These are phyloP conservation scores for Alces alces DNA, from an alignment of 2,113 vertebrate genomes.

Conservation along the genomic window DNA sequence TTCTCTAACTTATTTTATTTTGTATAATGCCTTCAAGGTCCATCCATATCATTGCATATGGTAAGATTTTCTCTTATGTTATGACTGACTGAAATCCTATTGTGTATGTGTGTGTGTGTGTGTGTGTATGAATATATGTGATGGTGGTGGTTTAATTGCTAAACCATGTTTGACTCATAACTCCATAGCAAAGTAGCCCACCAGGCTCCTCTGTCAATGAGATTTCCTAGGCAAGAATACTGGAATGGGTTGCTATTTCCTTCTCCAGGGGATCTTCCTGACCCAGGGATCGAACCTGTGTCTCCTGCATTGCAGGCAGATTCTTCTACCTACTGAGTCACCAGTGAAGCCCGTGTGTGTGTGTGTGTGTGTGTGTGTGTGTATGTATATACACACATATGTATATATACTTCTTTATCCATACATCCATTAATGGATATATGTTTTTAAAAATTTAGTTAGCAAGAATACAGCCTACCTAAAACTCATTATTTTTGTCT, in stretches of 20 bases:
- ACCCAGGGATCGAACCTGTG: not conserved
- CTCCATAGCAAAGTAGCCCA: not conserved
- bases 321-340: not conserved
- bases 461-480: not conserved
- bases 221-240: not conserved
- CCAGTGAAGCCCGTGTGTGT: not conserved
- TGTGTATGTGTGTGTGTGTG: accelerated
- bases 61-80: not conserved
- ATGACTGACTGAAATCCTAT: not conserved
- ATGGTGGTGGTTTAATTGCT: not conserved
- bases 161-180: not conserved
- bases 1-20: not conserved
- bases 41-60: not conserved
- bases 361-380: too few species aligned
- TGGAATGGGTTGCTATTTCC: not conserved
- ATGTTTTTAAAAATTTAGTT: not conserved
- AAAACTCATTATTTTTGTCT: not conserved
- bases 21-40: not conserved
- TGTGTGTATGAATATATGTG: not conserved
- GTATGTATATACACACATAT: not conserved
- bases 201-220: not conserved
- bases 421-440: not conserved
- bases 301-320: not conserved
- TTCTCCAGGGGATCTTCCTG: not conserved
- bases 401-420: not conserved